phyloP scores from a whole-genome alignment of 2,888 invertebrate genomes.

The Crossocerus cetratus region DNA sequence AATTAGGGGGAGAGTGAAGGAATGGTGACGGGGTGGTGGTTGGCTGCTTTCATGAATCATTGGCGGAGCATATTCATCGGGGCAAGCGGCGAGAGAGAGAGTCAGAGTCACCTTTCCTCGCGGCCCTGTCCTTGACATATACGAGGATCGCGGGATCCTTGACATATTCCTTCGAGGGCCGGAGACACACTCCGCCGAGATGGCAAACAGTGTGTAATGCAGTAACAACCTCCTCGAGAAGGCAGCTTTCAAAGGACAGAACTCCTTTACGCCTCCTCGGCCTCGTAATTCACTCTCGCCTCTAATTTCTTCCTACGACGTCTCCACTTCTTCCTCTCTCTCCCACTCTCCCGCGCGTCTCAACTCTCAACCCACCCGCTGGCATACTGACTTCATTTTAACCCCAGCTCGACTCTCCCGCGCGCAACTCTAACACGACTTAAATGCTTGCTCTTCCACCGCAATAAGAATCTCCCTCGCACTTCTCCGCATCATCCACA shows the following conservation, averaged over 20 bases:
- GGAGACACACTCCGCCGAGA: background rate
- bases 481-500: too few species aligned
- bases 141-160: constrained; percentile 2
- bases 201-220: background rate
- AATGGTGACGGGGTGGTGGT: too few species aligned
- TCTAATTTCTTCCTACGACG: background rate
- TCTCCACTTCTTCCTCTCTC: constrained; percentile 9
- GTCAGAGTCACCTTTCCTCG: constrained; percentile 5
- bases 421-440: too few species aligned
- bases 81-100: background rate
- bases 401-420: too few species aligned
- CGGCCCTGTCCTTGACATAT: constrained; percentile 5
- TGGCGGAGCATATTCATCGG: background rate
- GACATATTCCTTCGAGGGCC: constrained; percentile 7
- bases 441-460: too few species aligned
- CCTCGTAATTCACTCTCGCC: constrained; percentile 1
- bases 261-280: background rate
- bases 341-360: background rate
- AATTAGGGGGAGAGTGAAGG: too few species aligned
- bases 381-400: too few species aligned
- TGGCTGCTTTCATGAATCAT: too few species aligned
- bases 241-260: background rate
- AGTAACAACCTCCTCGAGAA: background rate
- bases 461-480: too few species aligned
- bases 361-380: too few species aligned